A percentile compares a stretch with the other conserved stretches of the same genome.
phyloP scores from a whole-genome alignment of 1,140 invertebrate species.

The Bombus pyrosoma region DNA sequence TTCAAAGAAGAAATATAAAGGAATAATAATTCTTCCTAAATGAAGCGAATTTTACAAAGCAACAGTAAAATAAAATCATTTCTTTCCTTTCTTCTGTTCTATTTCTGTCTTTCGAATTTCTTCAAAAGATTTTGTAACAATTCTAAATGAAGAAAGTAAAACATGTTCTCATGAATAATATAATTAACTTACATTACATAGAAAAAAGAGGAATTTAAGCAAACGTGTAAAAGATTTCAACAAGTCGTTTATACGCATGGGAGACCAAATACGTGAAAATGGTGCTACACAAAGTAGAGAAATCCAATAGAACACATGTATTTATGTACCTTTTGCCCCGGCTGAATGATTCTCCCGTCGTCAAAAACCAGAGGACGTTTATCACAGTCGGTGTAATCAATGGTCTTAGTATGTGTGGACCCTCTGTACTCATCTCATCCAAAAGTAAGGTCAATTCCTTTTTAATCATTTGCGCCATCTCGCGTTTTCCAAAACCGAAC shows the following conservation, averaged over 20 bases:
- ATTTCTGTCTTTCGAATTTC: neutral
- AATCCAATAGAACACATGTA: constrained; percentile 13
- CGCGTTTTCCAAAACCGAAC: constrained; percentile 88
- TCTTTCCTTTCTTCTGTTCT: no score
- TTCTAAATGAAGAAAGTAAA: neutral
- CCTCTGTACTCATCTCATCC: constrained; percentile 78
- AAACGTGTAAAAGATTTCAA: neutral
- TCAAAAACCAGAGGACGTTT: constrained; percentile 89
- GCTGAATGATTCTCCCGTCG: constrained; percentile 85
- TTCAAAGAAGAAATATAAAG: neutral
- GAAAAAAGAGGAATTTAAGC: neutral
- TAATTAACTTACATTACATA: no score
- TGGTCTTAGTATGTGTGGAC: constrained; percentile 76
- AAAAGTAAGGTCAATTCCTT: constrained; percentile 84
- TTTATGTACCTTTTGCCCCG: constrained; percentile 68
- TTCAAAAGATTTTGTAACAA: neutral
- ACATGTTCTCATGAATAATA: neutral
- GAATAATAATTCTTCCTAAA: neutral
- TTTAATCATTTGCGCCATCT: constrained; percentile 88
- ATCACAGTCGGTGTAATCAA: constrained; percentile 85
- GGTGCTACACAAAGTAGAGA: neutral
- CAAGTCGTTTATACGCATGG: neutral
- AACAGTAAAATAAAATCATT: no score
- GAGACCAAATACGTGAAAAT: constrained; percentile 4
- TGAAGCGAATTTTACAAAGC: neutral